phyloP scores from a whole-genome alignment of 2,797 vertebrate species.

The Prionace glauca region DNA sequence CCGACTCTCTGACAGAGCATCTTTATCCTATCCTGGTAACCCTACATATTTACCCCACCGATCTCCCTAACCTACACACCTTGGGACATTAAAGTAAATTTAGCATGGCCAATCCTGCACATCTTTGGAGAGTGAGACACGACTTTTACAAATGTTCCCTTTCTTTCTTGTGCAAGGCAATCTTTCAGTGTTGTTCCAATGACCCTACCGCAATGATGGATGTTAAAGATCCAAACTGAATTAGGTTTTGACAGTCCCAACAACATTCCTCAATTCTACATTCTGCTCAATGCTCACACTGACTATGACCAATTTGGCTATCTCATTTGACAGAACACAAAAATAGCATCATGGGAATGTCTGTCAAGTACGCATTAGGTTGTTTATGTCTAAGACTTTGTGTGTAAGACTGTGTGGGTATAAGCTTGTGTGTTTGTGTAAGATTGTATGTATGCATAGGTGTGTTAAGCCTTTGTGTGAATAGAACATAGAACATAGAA shows the following conservation, averaged over 20 bases:
- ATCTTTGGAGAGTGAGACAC: background rate
- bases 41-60: too few relatives aligned
- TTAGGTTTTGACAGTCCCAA: background rate
- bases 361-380: background rate
- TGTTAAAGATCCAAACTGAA: background rate
- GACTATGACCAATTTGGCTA: background rate
- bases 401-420: too few relatives aligned
- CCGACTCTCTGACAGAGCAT: too few relatives aligned
- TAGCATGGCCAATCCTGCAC: too few relatives aligned
- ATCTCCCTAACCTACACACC: too few relatives aligned
- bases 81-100: too few relatives aligned
- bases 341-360: background rate
- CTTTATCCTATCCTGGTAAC: too few relatives aligned
- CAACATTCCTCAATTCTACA: background rate
- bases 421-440: too few relatives aligned
- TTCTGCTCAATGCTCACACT: background rate
- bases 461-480: background rate
- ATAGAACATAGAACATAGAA: too few relatives aligned
- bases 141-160: background rate
- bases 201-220: background rate
- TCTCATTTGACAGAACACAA: background rate
- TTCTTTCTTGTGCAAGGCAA: background rate
- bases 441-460: too few relatives aligned
- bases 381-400: too few relatives aligned
- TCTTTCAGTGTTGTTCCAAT: background rate